Evolutionary conservation across 2,888 invertebrate genomes (phyloP).

Genomic region (Drosophila phalerata): DNA sequence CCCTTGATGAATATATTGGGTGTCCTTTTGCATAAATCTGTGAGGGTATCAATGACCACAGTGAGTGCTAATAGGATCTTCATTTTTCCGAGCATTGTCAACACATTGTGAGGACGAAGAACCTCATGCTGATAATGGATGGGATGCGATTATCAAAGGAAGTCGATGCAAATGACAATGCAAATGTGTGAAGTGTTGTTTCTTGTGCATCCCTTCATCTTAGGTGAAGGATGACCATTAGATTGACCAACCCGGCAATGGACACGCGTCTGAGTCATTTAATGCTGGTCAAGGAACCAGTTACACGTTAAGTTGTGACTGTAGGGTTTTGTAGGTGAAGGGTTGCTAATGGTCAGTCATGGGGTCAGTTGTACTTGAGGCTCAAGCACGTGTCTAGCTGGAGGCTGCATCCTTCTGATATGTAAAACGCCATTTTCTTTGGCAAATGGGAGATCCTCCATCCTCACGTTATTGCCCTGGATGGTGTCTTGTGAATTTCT

Average conservation of each 20-base stretch:
- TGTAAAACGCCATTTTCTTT: slow-evolving; percentile 20
- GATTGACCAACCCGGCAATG: slow-evolving; percentile 44
- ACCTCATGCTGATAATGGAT: slow-evolving; percentile 11
- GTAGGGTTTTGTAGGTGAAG: slow-evolving; percentile 23
- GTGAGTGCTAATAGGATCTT: slow-evolving; percentile 30
- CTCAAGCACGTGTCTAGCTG: slow-evolving; percentile 41
- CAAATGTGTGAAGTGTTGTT: slow-evolving; percentile 56
- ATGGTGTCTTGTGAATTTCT: slow-evolving; percentile 25
- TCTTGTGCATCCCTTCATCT: slow-evolving; percentile 1
- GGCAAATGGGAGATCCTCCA: slow-evolving; percentile 2
- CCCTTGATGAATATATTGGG: slow-evolving; percentile 13
- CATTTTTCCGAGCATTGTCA: slow-evolving; percentile 32
- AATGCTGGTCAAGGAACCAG: slow-evolving; percentile 65
- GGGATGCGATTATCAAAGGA: slow-evolving; percentile 30
- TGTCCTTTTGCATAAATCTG: slow-evolving; percentile 35
- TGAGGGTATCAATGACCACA: slow-evolving; percentile 33
- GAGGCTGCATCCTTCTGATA: slow-evolving; percentile 11
- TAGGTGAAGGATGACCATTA: slow-evolving; percentile 32
- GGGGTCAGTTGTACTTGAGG: slow-evolving; percentile 32
- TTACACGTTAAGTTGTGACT: slow-evolving; percentile 25
- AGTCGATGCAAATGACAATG: slow-evolving; percentile 54
- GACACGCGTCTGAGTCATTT: slow-evolving; percentile 62
- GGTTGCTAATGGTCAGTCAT: slow-evolving; percentile 51
- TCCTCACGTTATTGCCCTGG: background rate
- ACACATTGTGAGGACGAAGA: slow-evolving; percentile 14